phyloP scores from a whole-genome alignment of 2,888 invertebrate genomes.

The Coecobrya sp. region DNA sequence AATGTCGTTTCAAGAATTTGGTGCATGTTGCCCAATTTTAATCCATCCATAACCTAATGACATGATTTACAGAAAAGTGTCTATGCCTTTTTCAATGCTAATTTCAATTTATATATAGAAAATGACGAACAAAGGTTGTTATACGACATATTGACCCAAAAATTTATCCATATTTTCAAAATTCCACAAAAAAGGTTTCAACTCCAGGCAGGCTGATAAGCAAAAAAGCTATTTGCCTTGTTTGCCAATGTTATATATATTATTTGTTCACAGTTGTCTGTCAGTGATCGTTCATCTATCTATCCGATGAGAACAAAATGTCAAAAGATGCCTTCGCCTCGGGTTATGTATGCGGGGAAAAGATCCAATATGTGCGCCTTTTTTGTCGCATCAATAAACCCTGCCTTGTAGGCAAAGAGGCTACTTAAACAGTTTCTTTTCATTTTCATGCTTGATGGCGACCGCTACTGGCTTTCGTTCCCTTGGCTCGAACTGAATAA shows the following conservation, averaged over 20 bases:
- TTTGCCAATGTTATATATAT: not conserved
- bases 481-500: not conserved
- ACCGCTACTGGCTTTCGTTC: not conserved
- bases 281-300: not conserved
- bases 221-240: too few relatives aligned
- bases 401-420: not conserved
- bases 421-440: slow-evolving; percentile 31
- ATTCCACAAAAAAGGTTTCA: too few relatives aligned
- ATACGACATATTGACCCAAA: too few relatives aligned
- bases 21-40: too few relatives aligned
- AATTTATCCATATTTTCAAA: too few relatives aligned
- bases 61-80: too few relatives aligned
- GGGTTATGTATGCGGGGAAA: not conserved
- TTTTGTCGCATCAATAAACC: slow-evolving; percentile 33
- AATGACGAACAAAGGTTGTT: too few relatives aligned
- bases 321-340: not conserved
- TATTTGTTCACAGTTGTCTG: slow-evolving; percentile 10
- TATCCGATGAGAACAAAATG: slow-evolving; percentile 2
- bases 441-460: slow-evolving; percentile 23
- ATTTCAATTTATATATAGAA: too few relatives aligned
- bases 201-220: too few relatives aligned
- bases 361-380: not conserved
- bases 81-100: too few relatives aligned
- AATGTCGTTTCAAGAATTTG: too few relatives aligned
- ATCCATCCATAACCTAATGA: too few relatives aligned